Base-by-base conservation (phyloP, 1,140 invertebrate genomes). In the Oreohelix idahoensis region DNA sequence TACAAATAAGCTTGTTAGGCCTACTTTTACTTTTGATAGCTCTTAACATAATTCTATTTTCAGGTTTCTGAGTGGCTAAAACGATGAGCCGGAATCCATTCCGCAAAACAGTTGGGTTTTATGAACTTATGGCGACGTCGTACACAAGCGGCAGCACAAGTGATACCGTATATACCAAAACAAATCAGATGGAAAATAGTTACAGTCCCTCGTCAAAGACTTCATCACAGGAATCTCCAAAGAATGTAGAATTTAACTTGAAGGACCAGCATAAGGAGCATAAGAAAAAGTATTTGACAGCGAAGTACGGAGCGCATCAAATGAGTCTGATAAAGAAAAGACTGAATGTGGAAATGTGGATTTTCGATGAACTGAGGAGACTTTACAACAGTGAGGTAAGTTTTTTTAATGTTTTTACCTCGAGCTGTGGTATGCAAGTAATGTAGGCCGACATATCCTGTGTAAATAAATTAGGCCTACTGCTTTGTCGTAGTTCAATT, bases 291-390 rank as follows among this genome's bases (percentile, higher is more conserved):
- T 98, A 98, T 93, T 95, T 98, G 84, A 98, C 97, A 49, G 97
- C 97, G 84, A 98, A 98, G 92, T 99, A 98, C 90, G 97, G 97
- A 80, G 96, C 96, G 85, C 97, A 98, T 94, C 97, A 98, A 94
- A 99, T 98, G 97, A 96, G 95, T 89, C 95, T 98, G 84, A 99
- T 99, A 89, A 95, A 97, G 86, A 98, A 98, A 93, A 94, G 97
- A 90, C 94, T 98, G 81, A 96, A 96, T 20, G 97, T 98, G 17
- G 98, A 99, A 93, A 98, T 98, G 96, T 98, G 97, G 97, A 95
- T 99, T 66, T 98, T 97, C 92, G 97, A 98, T 90, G 96, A 98
- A 92, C 94, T 99, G 83, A 96, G 97, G 92, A 96, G 96, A 90
- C 94, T 98, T 53, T 98, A 97, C 90, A 96, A 96, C 87, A 94